Conservation (phyloP, 2,113 vertebrate species). For the Burhinus oedicnemus region DNA sequence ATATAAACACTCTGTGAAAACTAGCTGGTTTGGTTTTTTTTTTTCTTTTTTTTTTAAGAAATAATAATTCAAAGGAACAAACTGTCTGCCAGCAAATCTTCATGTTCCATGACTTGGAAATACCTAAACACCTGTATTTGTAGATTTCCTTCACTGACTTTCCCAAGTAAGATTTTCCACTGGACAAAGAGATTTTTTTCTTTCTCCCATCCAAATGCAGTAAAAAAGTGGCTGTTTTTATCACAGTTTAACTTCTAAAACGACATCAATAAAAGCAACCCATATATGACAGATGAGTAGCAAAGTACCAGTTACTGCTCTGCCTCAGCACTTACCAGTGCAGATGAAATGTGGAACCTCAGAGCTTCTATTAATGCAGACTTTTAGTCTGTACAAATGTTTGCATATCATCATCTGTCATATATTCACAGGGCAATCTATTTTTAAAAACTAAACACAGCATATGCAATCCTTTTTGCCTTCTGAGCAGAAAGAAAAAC, state of each 20-base stretch:
- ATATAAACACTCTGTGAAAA: neutral
- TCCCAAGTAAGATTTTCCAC: neutral
- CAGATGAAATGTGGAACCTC: neutral
- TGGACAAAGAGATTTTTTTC: neutral
- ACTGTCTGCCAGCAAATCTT: conserved; percentile 12
- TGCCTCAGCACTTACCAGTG: neutral
- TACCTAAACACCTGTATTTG: neutral
- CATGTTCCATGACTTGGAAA: neutral
- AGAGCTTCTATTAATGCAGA: neutral
- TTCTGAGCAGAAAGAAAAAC: neutral
- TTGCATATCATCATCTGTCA: conserved; percentile 50
- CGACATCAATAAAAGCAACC: neutral
- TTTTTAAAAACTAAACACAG: conserved; percentile 21
- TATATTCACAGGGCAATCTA: neutral
- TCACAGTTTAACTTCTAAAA: neutral
- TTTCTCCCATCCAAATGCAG: neutral
- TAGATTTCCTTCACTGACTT: neutral
- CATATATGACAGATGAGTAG: neutral
- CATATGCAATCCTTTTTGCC: neutral
- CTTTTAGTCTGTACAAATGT: conserved; percentile 56
- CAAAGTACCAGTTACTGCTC: neutral
- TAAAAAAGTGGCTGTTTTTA: neutral
- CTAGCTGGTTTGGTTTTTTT: too few relatives aligned
- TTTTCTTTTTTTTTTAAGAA: too few relatives aligned
- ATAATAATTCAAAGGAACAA: neutral